These are phyloP conservation scores for Varanus salvator DNA, from an alignment of 2,113 vertebrate genomes.

Conservation along the genomic window DNA sequence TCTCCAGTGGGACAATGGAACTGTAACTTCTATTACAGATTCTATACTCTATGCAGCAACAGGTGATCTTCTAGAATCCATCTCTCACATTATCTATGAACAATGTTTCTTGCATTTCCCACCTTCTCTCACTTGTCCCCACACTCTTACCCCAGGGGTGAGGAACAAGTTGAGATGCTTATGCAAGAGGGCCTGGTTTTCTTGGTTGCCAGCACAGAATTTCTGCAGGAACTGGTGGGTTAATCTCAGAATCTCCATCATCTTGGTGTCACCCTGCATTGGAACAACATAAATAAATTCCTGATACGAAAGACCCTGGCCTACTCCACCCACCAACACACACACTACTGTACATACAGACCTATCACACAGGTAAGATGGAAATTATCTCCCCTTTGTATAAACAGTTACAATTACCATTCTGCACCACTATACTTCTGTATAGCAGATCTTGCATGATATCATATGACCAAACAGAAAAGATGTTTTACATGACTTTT, in stretches of 20 bases:
- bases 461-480: background rate
- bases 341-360: background rate
- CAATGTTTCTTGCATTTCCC: fast-evolving
- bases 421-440: background rate
- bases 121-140: background rate
- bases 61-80: background rate
- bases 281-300: background rate
- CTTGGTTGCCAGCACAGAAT: slow-evolving; percentile 94
- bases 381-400: background rate
- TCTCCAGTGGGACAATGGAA: background rate
- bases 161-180: slow-evolving; percentile 95
- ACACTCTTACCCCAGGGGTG: slow-evolving; percentile 87
- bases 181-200: slow-evolving; percentile 94
- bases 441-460: background rate
- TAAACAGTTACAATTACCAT: background rate
- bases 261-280: slow-evolving; percentile 90
- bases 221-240: slow-evolving; percentile 98
- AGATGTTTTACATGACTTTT: background rate
- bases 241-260: slow-evolving; percentile 94
- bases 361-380: background rate
- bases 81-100: background rate
- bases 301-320: background rate
- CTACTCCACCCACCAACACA: too few relatives aligned
- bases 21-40: background rate
- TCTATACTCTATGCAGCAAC: background rate